Base-by-base conservation (phyloP, 2,888 invertebrate genomes). In the Chelonus formosanus region DNA sequence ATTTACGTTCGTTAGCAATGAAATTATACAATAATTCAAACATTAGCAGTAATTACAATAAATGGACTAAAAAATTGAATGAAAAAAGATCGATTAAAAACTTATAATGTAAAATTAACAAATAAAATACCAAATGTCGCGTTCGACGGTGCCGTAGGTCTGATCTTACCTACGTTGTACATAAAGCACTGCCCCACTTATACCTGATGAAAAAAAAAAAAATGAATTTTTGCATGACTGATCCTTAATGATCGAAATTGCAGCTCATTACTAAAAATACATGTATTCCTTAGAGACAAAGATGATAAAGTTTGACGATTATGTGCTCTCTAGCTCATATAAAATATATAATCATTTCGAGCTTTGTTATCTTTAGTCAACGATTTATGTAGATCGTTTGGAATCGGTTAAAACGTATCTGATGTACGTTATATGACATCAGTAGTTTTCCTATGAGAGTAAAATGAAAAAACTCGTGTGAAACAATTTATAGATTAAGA, bases 171-270 rank as follows among this genome's bases (percentile, higher is more conserved):
- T 75, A 73, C 71, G 73, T 75, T 77, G 75, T 76, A 77, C 69
- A 76, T 77, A 75, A 74, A 77, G 74, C 77, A 77, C 77, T 77
- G 76, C 77, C 76, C 75, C 73, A 73, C 71, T 71, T 70, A 67
- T 71, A 71, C 69, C 68, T 70, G 67, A 70, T 63, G 61, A 60
- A 67, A 52, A 64, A 69, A 58, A 31, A 20, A 63, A 54, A 52
- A 61, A 45, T 48, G 50, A 56, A 57, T 50, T 60, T 64, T 58
- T 61, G 47, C 57, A 10, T 31, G 44, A 60, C 32, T 52, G 63
- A 70, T 71, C 63, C 45, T 56, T 48, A 54, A 64, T 35, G 63
- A 65, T 67, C 67, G 20, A 20, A 20, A 20, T 20, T 20, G 20
- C 20, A 20, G 20, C 20, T 20, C 20, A 20, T 20, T 20, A 20